phyloP scores from a whole-genome alignment of 2,888 invertebrate genomes.

The Archips xylosteana region DNA sequence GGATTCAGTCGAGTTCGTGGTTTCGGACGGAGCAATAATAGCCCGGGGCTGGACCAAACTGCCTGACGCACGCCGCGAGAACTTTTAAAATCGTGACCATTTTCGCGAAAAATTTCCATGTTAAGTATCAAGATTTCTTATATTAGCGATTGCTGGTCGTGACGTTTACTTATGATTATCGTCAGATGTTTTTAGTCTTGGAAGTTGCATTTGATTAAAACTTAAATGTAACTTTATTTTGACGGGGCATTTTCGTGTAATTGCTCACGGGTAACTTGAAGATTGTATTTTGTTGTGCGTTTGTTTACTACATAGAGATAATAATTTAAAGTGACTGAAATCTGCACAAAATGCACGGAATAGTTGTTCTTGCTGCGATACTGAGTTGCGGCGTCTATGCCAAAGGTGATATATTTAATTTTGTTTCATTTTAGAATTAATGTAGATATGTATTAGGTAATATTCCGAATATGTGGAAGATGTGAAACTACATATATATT shows the following conservation, averaged over 20 bases:
- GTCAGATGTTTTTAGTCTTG: not conserved
- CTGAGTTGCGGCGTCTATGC: conserved; percentile 53
- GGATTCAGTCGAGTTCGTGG: conserved; percentile 32
- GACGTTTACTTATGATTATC: not conserved
- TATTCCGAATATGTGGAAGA: too few relatives aligned
- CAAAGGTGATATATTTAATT: conserved; percentile 60
- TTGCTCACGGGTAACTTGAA: not conserved
- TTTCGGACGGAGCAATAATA: conserved; percentile 1
- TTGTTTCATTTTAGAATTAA: not conserved
- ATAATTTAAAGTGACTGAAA: conserved; percentile 10
- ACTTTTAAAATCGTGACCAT: conserved; percentile 30
- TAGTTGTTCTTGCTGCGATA: conserved; percentile 49
- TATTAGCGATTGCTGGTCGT: not conserved
- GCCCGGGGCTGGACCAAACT: not conserved
- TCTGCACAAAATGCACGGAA: conserved; percentile 51
- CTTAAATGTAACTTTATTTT: not conserved
- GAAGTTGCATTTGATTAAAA: not conserved
- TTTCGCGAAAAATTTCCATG: not conserved
- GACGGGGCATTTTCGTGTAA: not conserved
- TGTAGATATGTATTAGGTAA: not conserved
- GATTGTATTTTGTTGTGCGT: not conserved
- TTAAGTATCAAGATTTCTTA: not conserved
- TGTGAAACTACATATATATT: too few relatives aligned
- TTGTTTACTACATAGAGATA: not conserved
- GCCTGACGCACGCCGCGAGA: conserved; percentile 14